Base-by-base conservation (phyloP, 2,888 invertebrate genomes). In the Nysson spinosus region DNA sequence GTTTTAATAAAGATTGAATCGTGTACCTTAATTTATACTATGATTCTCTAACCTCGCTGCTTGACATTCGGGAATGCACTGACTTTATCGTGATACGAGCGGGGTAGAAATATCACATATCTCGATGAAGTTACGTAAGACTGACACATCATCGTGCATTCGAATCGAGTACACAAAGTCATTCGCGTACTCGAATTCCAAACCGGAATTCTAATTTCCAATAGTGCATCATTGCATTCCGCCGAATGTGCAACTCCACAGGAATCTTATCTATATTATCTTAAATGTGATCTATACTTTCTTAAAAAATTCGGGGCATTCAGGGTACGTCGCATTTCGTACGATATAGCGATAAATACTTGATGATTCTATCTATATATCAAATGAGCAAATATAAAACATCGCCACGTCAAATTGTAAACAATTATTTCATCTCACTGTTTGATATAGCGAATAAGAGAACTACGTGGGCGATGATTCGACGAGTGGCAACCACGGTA, bases 71-170 rank as follows among this genome's bases (percentile, higher is more conserved):
- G 4, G 12, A 12, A 42, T 43, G n/a, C 3, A 68, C 60, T 73
- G 54, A 17, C 35, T 52, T 63, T 60, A 54, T 51, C 43, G 37
- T 24, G 17, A 43, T 12, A 5, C 6, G 39, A 39, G 16, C 11
- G 9, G 16, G 30, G 11, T 19, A 30, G 7, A 37, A 56, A 51
- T 63, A 49, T 42, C 17, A 17, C 24, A 12, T 54, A 44, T 42
- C 42, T 42, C 44, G 43, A 58, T 44, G 39, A 54, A 46, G 35
- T 79, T 79, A 76, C 24, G 54, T 70, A 76, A 79, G 20, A n/a
- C 32, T 51, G 60, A 64, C 40, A 56, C 47, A 52, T 72, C 61
- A 62, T 61, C 55, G 12, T 14, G 16, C 12, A 17, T 7, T 20
- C 4, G 11, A 32, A 1, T 5, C 4, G 5, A 39, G 7, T 9